Evolutionary conservation across 2,888 invertebrate genomes (phyloP).

Genomic region (Cacoxenus indagator): DNA sequence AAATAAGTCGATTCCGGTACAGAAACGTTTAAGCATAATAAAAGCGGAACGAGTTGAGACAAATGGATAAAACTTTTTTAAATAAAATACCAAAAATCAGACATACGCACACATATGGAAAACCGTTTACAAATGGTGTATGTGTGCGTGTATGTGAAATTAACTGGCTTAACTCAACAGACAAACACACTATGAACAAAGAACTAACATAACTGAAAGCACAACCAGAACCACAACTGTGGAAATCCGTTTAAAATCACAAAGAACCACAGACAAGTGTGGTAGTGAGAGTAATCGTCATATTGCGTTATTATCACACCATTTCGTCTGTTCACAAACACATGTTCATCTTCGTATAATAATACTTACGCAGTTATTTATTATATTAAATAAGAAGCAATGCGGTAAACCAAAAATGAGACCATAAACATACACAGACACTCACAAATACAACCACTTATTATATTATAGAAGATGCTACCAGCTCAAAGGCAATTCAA

Average conservation of each 20-base stretch:
- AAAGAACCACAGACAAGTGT: slow-evolving; percentile 1
- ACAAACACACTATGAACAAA: neutral
- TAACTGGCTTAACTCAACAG: neutral
- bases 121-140: neutral
- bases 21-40: neutral
- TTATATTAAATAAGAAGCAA: neutral
- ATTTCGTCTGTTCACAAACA: neutral
- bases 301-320: neutral
- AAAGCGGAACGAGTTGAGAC: slow-evolving; percentile 26
- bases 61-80: slow-evolving; percentile 19
- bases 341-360: too few relatives aligned
- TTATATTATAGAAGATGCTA: slow-evolving; percentile 15
- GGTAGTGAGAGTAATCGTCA: neutral
- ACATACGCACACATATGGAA: slow-evolving; percentile 24
- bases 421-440: slow-evolving; percentile 7
- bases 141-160: neutral
- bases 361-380: neutral
- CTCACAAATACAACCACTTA: slow-evolving; percentile 16
- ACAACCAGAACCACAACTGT: neutral
- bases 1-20: slow-evolving; percentile 46
- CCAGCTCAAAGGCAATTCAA: slow-evolving; percentile 51
- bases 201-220: neutral
- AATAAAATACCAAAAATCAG: neutral
- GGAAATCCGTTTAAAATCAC: slow-evolving; percentile 17
- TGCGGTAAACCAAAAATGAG: neutral